phyloP scores from a whole-genome alignment of 2,888 invertebrate species.

The Cantharis lateralis region DNA sequence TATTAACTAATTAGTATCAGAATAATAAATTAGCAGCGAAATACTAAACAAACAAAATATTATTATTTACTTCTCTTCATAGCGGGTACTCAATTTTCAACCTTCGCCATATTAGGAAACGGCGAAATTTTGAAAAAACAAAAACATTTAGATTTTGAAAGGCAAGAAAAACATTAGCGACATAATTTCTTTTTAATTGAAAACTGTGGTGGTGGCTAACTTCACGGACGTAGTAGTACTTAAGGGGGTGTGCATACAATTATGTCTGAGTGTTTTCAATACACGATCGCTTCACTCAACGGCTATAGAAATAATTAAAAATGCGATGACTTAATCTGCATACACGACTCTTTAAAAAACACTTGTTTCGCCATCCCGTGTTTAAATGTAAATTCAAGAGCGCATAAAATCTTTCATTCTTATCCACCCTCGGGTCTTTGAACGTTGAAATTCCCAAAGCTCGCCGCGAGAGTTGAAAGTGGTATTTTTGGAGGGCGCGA shows the following conservation, averaged over 20 bases:
- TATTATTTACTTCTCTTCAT: no score
- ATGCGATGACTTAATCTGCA: slow-evolving; percentile 20
- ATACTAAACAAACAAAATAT: no score
- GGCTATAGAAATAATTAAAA: background rate
- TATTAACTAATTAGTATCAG: no score
- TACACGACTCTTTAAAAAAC: slow-evolving; percentile 6
- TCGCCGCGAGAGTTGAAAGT: slow-evolving; percentile 12
- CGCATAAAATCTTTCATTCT: slow-evolving; percentile 27
- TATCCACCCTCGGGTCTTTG: slow-evolving; percentile 18
- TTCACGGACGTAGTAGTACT: background rate
- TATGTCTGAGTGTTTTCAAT: background rate
- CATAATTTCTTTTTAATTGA: background rate
- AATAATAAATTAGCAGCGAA: no score
- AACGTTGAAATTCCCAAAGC: slow-evolving; percentile 14
- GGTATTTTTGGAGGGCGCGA: slow-evolving; percentile 12
- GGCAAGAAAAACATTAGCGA: no score
- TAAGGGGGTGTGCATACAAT: background rate
- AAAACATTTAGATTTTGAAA: no score
- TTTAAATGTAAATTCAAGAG: slow-evolving; percentile 24
- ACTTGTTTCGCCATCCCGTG: slow-evolving; percentile 24
- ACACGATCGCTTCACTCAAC: background rate
- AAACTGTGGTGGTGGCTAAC: background rate
- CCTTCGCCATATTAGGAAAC: no score
- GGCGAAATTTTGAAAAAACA: no score
- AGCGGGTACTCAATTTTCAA: no score